phyloP scores from a whole-genome alignment of 2,888 invertebrate species.

The Lumbricus terrestris region DNA sequence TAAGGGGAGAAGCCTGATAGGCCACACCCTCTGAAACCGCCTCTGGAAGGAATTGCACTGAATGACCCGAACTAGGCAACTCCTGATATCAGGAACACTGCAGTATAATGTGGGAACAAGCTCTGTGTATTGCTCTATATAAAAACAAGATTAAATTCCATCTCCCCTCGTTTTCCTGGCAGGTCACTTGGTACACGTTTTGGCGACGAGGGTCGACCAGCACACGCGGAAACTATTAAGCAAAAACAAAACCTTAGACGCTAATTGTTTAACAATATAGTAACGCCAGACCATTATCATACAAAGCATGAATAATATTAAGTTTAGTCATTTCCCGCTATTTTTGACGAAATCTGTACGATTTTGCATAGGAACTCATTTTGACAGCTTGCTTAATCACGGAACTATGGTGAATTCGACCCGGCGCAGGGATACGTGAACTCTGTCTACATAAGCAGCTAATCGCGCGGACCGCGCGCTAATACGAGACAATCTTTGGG shows the following conservation, averaged over 20 bases:
- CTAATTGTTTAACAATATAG: neutral
- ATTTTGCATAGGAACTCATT: neutral
- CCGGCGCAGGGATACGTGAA: neutral
- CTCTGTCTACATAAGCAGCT: neutral
- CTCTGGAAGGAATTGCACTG: too few relatives aligned
- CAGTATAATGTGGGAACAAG: too few relatives aligned
- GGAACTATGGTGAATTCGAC: neutral
- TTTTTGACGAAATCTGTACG: neutral
- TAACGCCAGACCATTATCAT: neutral
- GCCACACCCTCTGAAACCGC: too few relatives aligned
- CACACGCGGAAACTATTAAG: neutral
- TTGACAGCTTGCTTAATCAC: neutral
- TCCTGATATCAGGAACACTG: too few relatives aligned
- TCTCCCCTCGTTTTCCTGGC: neutral
- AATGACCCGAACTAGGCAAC: too few relatives aligned
- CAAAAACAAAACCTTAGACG: neutral
- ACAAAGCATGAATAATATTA: neutral
- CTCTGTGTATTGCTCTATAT: too few relatives aligned
- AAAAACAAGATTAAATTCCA: too few relatives aligned
- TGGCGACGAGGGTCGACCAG: neutral
- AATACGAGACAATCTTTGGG: neutral
- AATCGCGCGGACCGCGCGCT: neutral
- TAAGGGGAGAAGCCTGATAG: too few relatives aligned
- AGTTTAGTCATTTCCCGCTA: neutral
- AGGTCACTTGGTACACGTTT: neutral